Evolutionary conservation across 2,888 invertebrate genomes (phyloP).

Genomic region (Ptychoptera albimana): DNA sequence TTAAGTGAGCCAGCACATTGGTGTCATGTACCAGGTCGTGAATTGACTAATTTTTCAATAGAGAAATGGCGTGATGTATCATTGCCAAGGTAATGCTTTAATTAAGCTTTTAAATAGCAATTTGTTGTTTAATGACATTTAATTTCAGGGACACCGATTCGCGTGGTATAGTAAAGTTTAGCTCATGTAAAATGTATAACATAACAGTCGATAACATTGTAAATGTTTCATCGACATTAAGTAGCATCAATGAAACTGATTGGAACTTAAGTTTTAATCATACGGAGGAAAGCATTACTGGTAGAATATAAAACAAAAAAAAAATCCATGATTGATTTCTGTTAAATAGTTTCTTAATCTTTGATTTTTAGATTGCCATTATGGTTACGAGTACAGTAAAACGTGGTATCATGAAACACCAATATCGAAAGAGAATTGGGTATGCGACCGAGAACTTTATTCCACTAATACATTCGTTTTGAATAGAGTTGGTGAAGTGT

Average conservation of each 20-base stretch:
- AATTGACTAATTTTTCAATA: constrained; percentile 29
- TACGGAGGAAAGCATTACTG: not conserved
- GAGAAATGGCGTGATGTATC: constrained; percentile 36
- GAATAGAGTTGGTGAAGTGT: constrained; percentile 35
- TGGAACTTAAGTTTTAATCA: too few relatives aligned
- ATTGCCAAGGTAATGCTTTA: constrained; percentile 37
- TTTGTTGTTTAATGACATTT: too few relatives aligned
- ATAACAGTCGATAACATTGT: constrained; percentile 11
- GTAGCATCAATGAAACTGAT: not conserved
- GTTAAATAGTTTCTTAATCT: too few relatives aligned
- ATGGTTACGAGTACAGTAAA: constrained; percentile 39
- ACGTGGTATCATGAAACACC: constrained; percentile 37
- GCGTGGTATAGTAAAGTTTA: constrained; percentile 24
- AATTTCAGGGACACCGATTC: constrained; percentile 23
- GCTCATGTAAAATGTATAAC: constrained; percentile 34
- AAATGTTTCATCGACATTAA: not conserved
- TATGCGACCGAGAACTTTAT: constrained; percentile 36
- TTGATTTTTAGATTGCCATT: constrained; percentile 25
- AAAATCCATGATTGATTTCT: not conserved
- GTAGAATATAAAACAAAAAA: not conserved
- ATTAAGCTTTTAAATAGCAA: too few relatives aligned
- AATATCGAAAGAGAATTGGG: constrained; percentile 37
- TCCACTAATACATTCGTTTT: constrained; percentile 38
- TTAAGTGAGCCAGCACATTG: constrained; percentile 40
- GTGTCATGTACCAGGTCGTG: constrained; percentile 37